A percentile compares a stretch with the other conserved stretches of the same genome.
phyloP scores from a whole-genome alignment of 1,140 invertebrate genomes.

The Idris sp. region DNA sequence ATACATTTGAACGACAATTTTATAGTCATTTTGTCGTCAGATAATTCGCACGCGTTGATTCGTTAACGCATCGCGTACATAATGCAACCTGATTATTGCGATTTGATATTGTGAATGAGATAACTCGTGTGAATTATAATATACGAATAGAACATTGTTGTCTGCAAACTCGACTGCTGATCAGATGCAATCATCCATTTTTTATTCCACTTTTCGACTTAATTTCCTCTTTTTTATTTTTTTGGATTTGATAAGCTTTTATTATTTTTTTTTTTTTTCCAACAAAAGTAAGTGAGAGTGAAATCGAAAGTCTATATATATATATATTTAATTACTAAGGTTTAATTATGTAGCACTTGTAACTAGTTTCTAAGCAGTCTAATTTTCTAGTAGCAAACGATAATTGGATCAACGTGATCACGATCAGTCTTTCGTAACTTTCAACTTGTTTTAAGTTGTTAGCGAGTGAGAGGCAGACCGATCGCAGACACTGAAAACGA shows the following conservation, averaged over 20 bases:
- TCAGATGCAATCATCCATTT: too few species aligned
- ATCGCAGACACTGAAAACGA: conserved; percentile 43
- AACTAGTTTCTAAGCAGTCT: conserved; percentile 14
- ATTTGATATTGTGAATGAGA: conserved; percentile 30
- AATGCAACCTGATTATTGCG: conserved; percentile 54
- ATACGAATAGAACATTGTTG: too few species aligned
- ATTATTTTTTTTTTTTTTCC: too few species aligned
- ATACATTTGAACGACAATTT: conserved; percentile 61
- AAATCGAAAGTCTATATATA: too few species aligned
- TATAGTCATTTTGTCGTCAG: conserved; percentile 62
- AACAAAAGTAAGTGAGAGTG: too few species aligned
- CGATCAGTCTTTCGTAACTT: conserved; percentile 52
- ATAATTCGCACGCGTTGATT: conserved; percentile 62
- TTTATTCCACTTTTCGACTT: too few species aligned
- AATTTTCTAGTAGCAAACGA: conserved; percentile 11
- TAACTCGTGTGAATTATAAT: conserved; percentile 38
- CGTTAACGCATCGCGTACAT: conserved; percentile 45
- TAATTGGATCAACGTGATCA: conserved; percentile 59
- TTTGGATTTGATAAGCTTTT: too few species aligned
- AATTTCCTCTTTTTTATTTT: too few species aligned
- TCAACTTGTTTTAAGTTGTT: conserved; percentile 52
- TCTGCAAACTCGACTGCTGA: too few species aligned
- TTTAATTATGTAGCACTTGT: too few species aligned
- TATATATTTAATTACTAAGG: too few species aligned
- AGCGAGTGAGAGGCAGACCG: conserved; percentile 39